phyloP scores from a whole-genome alignment of 2,888 invertebrate species.

The Campopleginae sp. region DNA sequence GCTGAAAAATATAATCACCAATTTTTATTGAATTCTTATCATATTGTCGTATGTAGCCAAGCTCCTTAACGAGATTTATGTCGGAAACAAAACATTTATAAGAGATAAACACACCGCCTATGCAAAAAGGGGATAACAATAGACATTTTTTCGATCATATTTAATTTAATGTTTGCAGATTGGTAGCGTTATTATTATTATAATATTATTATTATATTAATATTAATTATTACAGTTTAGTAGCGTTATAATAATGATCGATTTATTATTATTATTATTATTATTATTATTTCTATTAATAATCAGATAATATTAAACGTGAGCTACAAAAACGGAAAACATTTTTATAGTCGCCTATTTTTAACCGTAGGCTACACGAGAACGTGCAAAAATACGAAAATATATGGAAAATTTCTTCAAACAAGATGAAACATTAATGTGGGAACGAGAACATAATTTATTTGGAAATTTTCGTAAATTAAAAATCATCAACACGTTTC shows the following conservation, averaged over 20 bases:
- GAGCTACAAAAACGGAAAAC: constrained; percentile 72
- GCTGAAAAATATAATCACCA: too few species aligned
- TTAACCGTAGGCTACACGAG: constrained; percentile 70
- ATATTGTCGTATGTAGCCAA: too few species aligned
- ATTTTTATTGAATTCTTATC: too few species aligned
- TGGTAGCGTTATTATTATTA: constrained; percentile 80
- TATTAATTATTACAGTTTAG: constrained; percentile 77
- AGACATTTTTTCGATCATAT: constrained; percentile 83
- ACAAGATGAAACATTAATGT: constrained; percentile 30
- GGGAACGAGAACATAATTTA: constrained; percentile 3
- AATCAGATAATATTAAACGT: constrained; percentile 77
- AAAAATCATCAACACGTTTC: background rate
- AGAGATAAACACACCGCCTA: constrained; percentile 66
- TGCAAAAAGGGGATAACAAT: constrained; percentile 74
- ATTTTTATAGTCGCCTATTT: constrained; percentile 78
- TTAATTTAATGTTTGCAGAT: constrained; percentile 82
- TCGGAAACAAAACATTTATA: constrained; percentile 16
- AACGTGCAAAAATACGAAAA: constrained; percentile 63
- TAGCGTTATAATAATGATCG: constrained; percentile 72
- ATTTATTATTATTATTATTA: constrained; percentile 71
- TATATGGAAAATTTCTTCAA: constrained; percentile 63
- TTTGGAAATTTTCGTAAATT: background rate
- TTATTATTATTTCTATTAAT: constrained; percentile 71
- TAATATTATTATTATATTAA: constrained; percentile 73
- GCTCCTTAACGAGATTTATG: constrained; percentile 21